Evolutionary conservation across 2,113 vertebrate species (phyloP).

Genomic region (Dermatemys mawii): DNA sequence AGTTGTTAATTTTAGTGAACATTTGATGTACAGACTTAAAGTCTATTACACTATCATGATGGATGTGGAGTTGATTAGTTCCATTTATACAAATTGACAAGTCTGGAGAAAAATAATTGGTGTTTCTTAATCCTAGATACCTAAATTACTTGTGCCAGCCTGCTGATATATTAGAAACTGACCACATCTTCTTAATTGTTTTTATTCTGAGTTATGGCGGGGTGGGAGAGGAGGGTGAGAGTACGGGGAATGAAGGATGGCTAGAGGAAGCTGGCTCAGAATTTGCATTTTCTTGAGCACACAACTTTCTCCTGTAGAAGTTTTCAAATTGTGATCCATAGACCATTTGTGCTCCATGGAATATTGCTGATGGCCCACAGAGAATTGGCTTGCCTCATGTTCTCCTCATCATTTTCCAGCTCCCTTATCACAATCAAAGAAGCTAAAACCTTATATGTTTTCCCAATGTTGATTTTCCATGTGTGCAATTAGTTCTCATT

Average conservation of each 20-base stretch:
- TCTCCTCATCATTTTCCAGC: not conserved
- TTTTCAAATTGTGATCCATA: not conserved
- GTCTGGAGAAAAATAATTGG: not conserved
- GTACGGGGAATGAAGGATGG: not conserved
- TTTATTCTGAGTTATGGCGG: not conserved
- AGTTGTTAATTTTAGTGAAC: not conserved
- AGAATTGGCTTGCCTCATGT: not conserved
- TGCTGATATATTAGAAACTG: not conserved
- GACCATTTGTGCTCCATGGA: not conserved
- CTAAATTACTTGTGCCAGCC: not conserved
- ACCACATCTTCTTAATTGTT: not conserved
- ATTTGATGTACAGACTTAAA: not conserved
- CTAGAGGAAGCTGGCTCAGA: not conserved
- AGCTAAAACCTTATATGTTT: not conserved
- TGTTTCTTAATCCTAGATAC: not conserved
- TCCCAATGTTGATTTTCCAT: not conserved
- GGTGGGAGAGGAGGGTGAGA: rapidly evolving
- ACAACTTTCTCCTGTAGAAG: not conserved
- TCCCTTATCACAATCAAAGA: not conserved
- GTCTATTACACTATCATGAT: not conserved
- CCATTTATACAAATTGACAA: not conserved
- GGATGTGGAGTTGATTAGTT: not conserved
- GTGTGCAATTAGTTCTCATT: not conserved
- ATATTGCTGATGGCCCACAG: not conserved
- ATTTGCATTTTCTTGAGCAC: not conserved